A percentile compares a stretch with the other conserved stretches of the same genome.
Evolutionary conservation across 2,797 vertebrate species (phyloP).

Genomic region (Cuculus canorus): DNA sequence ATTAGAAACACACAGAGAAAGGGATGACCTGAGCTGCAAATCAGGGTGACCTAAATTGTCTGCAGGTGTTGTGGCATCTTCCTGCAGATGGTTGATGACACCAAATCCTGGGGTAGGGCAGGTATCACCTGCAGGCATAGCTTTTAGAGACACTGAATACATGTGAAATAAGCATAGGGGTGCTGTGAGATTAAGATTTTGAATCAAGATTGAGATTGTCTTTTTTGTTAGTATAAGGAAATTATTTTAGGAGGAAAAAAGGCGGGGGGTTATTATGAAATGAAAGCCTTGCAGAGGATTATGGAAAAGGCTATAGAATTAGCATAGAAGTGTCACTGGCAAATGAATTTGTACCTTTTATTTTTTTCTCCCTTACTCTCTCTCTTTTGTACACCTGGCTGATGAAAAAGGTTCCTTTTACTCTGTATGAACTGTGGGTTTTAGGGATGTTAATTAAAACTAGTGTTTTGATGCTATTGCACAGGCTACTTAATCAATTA

Average conservation of each 20-base stretch:
- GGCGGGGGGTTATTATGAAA: neutral
- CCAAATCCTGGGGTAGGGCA: neutral
- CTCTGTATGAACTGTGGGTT: neutral
- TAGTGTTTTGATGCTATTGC: conserved; percentile 33
- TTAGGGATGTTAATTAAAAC: conserved; percentile 57
- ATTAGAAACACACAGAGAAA: neutral
- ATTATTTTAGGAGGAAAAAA: neutral
- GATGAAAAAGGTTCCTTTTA: conserved; percentile 6
- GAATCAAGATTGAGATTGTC: neutral
- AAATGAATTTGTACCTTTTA: neutral
- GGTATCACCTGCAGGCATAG: neutral
- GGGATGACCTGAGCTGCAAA: neutral
- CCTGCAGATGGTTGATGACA: neutral
- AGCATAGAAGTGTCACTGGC: neutral
- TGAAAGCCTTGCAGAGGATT: neutral
- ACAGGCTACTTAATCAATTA: conserved; percentile 64
- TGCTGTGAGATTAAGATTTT: neutral
- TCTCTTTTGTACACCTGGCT: neutral
- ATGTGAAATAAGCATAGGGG: neutral
- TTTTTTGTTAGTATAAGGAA: neutral
- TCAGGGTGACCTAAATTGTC: neutral
- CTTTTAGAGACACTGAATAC: neutral
- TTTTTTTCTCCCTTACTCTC: neutral
- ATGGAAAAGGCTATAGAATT: neutral
- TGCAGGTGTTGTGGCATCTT: neutral